These are phyloP conservation scores for Orthonychiurus folsomi DNA, from an alignment of 2,888 invertebrate genomes.

Conservation along the genomic window DNA sequence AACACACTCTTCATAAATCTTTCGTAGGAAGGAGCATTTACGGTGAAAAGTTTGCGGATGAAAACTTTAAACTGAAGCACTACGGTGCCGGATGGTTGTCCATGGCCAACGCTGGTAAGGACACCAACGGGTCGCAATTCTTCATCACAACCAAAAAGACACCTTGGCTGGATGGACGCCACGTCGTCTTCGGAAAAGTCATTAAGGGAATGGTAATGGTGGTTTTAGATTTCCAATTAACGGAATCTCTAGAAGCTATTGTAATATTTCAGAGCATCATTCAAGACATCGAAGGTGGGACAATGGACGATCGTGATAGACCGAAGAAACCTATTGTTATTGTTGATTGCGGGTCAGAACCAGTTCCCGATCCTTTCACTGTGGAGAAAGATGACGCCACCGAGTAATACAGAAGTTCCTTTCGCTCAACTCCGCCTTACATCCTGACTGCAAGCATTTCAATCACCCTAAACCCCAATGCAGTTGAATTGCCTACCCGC, in stretches of 20 bases:
- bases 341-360: slow-evolving; percentile 63
- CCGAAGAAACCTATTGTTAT: slow-evolving; percentile 77
- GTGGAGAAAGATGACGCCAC: slow-evolving; percentile 74
- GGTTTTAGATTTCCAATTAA: background rate
- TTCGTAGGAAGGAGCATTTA: slow-evolving; percentile 64
- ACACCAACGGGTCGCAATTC: slow-evolving; percentile 97
- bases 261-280: slow-evolving; percentile 61
- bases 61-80: slow-evolving; percentile 95
- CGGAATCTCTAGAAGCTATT: background rate
- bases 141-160: slow-evolving; percentile 81
- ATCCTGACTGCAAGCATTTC: too few species aligned
- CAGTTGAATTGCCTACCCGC: too few species aligned
- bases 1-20: too few species aligned
- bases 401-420: too few species aligned
- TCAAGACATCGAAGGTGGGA: slow-evolving; percentile 65
- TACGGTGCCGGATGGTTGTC: slow-evolving; percentile 62
- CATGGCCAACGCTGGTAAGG: slow-evolving; percentile 91
- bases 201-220: slow-evolving; percentile 52
- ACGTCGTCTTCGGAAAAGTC: slow-evolving; percentile 97
- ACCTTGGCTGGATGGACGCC: slow-evolving; percentile 77
- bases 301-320: slow-evolving; percentile 67
- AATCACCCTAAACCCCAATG: too few species aligned
- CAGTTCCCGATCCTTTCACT: slow-evolving; percentile 68
- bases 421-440: too few species aligned
- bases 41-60: slow-evolving; percentile 85